Conservation (phyloP, 2,888 invertebrate genomes). For the Chaitophorus viminalis region DNA sequence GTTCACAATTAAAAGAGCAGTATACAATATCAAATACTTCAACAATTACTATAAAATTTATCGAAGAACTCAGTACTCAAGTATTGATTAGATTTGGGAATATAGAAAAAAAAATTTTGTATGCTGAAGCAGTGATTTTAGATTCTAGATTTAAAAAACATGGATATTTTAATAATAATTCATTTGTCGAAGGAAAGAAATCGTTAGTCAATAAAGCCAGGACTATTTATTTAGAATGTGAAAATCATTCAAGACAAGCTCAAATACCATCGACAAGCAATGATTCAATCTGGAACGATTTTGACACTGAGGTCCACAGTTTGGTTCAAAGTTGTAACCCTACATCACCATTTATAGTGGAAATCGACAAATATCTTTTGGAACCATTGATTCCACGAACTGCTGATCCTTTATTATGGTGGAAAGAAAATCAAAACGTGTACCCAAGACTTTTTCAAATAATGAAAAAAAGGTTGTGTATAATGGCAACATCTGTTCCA, state of each 20-base stretch:
- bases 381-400: constrained; percentile 61
- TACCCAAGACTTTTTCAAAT: constrained; percentile 64
- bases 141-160: constrained; percentile 59
- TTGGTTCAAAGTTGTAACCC: not conserved
- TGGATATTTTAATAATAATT: not conserved
- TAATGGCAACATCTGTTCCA: constrained; percentile 65
- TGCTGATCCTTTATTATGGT: constrained; percentile 64
- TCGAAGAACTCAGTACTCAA: not conserved
- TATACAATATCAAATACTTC: not conserved
- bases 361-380: constrained; percentile 64
- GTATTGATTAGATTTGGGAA: constrained; percentile 50
- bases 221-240: not conserved
- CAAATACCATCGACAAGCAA: not conserved
- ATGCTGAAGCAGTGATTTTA: constrained; percentile 60
- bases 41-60: not conserved
- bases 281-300: constrained; percentile 38
- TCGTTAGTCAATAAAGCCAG: not conserved
- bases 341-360: constrained; percentile 60
- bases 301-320: not conserved
- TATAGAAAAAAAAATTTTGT: constrained; percentile 57
- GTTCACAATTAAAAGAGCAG: not conserved
- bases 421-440: constrained; percentile 63
- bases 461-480: constrained; percentile 64
- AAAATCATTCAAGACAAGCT: not conserved
- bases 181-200: not conserved